Evolutionary conservation across 1,140 invertebrate species (phyloP).

Genomic region (Bicyclus anynana): DNA sequence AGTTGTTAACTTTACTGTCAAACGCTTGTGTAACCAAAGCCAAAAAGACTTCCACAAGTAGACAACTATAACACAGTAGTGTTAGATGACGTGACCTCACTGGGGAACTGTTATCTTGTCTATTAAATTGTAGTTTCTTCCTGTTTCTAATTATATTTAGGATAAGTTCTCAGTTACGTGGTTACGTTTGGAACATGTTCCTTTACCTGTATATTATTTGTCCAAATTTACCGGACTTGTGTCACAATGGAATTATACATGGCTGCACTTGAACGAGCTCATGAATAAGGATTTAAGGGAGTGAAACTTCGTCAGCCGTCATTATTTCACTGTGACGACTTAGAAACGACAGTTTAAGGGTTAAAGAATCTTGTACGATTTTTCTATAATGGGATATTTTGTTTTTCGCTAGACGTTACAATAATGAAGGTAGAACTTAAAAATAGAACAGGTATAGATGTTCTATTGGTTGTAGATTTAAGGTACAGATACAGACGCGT

Average conservation of each 20-base stretch:
- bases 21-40: no score
- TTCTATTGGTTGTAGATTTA: no score
- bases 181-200: slow-evolving; percentile 13
- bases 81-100: neutral
- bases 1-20: no score
- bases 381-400: neutral
- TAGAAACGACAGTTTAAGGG: no score
- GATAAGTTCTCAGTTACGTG: slow-evolving; percentile 23
- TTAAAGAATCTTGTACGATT: no score
- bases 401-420: neutral
- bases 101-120: slow-evolving; percentile 20
- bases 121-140: slow-evolving; percentile 51
- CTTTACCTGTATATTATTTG: slow-evolving; percentile 5
- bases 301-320: no score
- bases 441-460: no score
- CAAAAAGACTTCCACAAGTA: no score
- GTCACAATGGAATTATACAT: neutral
- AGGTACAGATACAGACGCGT: no score
- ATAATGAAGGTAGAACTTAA: neutral
- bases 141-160: slow-evolving; percentile 51
- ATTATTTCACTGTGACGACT: no score
- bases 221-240: neutral
- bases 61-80: neutral
- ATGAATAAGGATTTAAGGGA: no score
- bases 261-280: neutral